Base-by-base conservation (phyloP, 2,113 vertebrate genomes). In the Sebastes schlegelii region DNA sequence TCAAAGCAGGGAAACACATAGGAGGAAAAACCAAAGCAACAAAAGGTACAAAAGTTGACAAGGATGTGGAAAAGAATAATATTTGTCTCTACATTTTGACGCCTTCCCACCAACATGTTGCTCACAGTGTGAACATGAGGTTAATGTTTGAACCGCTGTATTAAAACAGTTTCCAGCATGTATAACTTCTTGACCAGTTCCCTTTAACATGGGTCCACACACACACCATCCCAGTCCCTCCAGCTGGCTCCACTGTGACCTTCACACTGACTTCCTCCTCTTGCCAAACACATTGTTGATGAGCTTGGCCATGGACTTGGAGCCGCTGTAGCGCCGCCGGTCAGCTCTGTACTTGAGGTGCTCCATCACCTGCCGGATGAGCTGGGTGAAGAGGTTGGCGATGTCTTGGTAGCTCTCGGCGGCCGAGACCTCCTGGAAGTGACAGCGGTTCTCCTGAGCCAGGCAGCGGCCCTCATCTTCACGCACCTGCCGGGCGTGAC, bases 201-300 rank as follows among this genome's bases (percentile, higher is more conserved):
- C 74, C 67, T 78, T 60, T 42, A n/a, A 43, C 40, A 8, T 6
- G 13, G 61, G 5, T 79, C 75, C 34, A 34, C 48, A 1, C 5
- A 61, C 19, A 45, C 21, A 14, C 19, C 48, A 14, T 45, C 74
- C 26, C 68, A 21, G 78, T 62, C 19, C 58, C 40, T 17, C 40
- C 63, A 49, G 17, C 74, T 8, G 13, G 34, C 34, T 34, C 34
- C 34, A 34, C 34, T 34, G 34, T 4, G 34, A 34, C 34, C 8
- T 51, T 95, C 91, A 96, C 76, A 96, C 94, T 0, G 95, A 96
- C 88, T 95, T 95, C 87, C 95, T 95, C 85, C 95, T 92, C 83
- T 96, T 96, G 17, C 95, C 94, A 64, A 96, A 96, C 75, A 96
- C 88, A 5, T 95, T 95, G 92, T 95, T 96, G 88, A 95, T 96